These are phyloP conservation scores for Hydrochoerus hydrochaeris DNA, from an alignment of 2,113 vertebrate genomes.

Conservation along the genomic window DNA sequence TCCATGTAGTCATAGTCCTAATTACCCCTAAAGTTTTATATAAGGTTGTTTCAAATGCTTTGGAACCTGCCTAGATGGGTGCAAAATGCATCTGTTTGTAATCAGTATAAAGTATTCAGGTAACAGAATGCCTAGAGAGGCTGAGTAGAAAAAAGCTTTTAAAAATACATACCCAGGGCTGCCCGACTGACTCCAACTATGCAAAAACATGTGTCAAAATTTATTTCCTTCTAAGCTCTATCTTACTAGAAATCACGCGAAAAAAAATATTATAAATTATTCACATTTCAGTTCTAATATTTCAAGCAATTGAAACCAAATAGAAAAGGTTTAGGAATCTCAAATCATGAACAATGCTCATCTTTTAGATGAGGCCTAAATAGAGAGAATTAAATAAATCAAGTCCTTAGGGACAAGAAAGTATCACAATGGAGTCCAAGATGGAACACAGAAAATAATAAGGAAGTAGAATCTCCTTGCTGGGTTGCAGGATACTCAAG, in stretches of 20 bases:
- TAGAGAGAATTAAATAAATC: background rate
- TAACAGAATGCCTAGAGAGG: background rate
- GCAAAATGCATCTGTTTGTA: background rate
- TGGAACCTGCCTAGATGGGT: background rate
- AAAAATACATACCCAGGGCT: background rate
- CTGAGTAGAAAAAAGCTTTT: background rate
- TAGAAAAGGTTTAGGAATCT: background rate
- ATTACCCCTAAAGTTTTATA: background rate
- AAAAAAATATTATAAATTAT: background rate
- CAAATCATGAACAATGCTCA: background rate
- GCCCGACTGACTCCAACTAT: background rate
- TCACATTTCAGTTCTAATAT: background rate
- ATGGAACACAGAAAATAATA: background rate
- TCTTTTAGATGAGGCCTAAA: background rate
- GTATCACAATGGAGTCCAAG: background rate
- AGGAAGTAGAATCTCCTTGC: background rate
- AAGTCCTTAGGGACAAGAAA: background rate
- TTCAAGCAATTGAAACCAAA: conserved; percentile 40
- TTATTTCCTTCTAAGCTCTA: background rate
- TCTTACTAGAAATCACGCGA: background rate
- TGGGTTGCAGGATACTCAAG: background rate
- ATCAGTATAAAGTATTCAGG: background rate
- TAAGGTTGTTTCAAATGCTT: background rate
- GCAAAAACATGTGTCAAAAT: background rate
- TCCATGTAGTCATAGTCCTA: background rate